A percentile compares a stretch with the other conserved stretches of the same genome.
Evolutionary conservation across 2,888 invertebrate genomes (phyloP).

Genomic region (Penaeus monodon): DNA sequence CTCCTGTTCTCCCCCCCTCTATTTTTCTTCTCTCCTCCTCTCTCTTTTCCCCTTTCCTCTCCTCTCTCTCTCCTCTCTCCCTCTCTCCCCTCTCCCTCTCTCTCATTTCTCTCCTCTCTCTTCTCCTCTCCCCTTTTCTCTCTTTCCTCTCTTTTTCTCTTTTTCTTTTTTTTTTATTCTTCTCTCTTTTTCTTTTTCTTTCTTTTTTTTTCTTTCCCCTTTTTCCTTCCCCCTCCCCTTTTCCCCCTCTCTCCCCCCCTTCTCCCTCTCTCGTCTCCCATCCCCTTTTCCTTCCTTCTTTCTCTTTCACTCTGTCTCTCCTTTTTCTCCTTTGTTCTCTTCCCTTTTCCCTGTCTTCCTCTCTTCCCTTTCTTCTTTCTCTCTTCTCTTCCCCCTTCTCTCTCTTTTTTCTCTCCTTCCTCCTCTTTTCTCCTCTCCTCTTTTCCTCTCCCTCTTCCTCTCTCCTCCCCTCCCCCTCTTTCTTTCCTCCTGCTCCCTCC

Average conservation of each 20-base stretch:
- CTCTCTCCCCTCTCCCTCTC: background rate
- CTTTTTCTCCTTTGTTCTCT: too few species aligned
- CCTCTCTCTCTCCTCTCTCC: background rate
- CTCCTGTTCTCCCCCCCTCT: background rate
- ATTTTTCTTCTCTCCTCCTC: background rate
- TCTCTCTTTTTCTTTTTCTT: too few species aligned
- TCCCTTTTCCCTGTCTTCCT: too few species aligned
- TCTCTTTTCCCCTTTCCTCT: background rate
- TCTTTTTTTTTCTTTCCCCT: too few species aligned
- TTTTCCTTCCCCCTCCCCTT: too few species aligned
- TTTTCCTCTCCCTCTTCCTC: background rate
- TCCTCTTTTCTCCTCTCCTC: background rate
- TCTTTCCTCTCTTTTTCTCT: too few species aligned
- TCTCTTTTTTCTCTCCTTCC: background rate
- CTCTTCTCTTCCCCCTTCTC: background rate
- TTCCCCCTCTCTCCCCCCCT: too few species aligned
- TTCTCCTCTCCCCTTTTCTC: background rate
- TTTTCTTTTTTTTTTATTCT: too few species aligned
- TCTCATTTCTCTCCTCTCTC: background rate
- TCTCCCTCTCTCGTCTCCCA: too few species aligned
- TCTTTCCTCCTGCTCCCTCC: background rate
- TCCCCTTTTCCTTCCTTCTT: too few species aligned
- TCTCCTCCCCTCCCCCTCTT: background rate
- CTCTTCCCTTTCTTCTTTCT: too few species aligned
- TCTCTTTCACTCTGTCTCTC: too few species aligned